Percentiles rank a stretch among this genome's conserved stretches.
These are phyloP conservation scores for Ypsolopha sequella DNA, from an alignment of 2,888 invertebrate genomes.

Conservation along the genomic window DNA sequence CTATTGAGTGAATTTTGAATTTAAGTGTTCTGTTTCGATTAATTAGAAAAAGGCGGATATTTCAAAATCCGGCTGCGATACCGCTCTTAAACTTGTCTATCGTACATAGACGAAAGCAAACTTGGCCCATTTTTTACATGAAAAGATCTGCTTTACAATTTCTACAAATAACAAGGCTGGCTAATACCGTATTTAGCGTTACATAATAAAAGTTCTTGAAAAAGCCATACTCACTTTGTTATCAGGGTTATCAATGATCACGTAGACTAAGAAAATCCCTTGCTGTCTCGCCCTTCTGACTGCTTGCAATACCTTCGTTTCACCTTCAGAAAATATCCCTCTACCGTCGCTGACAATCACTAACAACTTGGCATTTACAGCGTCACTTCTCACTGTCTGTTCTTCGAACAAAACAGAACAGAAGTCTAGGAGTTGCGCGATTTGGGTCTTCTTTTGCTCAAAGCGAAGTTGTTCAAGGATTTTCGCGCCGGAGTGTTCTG, in stretches of 20 bases:
- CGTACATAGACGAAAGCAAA: too few relatives aligned
- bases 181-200: too few relatives aligned
- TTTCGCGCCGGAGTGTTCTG: constrained; percentile 86
- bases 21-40: too few relatives aligned
- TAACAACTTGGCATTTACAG: constrained; percentile 83
- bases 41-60: too few relatives aligned
- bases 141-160: too few relatives aligned
- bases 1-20: too few relatives aligned
- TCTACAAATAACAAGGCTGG: too few relatives aligned
- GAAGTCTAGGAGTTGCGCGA: constrained; percentile 86
- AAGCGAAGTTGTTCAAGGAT: constrained; percentile 87
- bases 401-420: constrained; percentile 73
- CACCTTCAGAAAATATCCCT: constrained; percentile 91
- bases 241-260: constrained; percentile 94
- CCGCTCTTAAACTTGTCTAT: too few relatives aligned
- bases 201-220: too few relatives aligned
- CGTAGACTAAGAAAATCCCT: constrained; percentile 93
- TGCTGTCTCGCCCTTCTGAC: constrained; percentile 84
- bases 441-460: constrained; percentile 89
- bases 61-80: too few relatives aligned
- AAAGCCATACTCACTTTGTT: constrained; percentile 75
- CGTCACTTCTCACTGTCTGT: constrained; percentile 57
- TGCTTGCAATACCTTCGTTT: constrained; percentile 78
- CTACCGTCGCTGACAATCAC: constrained; percentile 96
- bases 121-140: too few relatives aligned